These are phyloP conservation scores for Drosophila pachea DNA, from an alignment of 1,140 invertebrate genomes.

Conservation along the genomic window DNA sequence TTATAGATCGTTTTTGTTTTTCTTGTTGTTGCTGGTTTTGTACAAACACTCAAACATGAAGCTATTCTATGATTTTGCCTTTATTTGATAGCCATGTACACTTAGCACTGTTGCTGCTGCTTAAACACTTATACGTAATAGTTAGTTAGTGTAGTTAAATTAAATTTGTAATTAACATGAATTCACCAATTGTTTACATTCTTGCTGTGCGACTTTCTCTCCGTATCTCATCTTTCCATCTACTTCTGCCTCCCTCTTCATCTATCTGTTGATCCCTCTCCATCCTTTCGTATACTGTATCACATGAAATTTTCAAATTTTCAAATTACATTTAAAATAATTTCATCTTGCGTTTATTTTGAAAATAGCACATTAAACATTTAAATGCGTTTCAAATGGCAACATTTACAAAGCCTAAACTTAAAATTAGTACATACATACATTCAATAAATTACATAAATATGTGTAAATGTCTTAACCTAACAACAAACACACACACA, in stretches of 20 bases:
- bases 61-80: constrained; percentile 18
- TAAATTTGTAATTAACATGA: constrained; percentile 50
- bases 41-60: constrained; percentile 38
- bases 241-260: neutral
- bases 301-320: constrained; percentile 76
- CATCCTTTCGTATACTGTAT: constrained; percentile 69
- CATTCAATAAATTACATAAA: constrained; percentile 68
- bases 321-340: constrained; percentile 53
- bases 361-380: constrained; percentile 43
- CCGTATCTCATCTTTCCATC: no score
- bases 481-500: constrained; percentile 53
- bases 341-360: constrained; percentile 9
- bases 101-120: constrained; percentile 36
- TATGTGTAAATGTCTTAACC: constrained; percentile 48
- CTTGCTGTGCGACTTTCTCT: constrained; percentile 9
- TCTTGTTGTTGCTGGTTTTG: constrained; percentile 24
- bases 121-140: constrained; percentile 23
- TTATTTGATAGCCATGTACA: constrained; percentile 31
- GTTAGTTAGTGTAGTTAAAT: constrained; percentile 39
- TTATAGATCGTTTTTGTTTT: constrained; percentile 9
- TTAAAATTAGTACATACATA: constrained; percentile 50
- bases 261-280: constrained; percentile 1
- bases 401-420: constrained; percentile 74
- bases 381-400: constrained; percentile 68
- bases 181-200: constrained; percentile 34